These are phyloP conservation scores for Pristionchus arcanus DNA, from an alignment of 2,888 invertebrate genomes.

Conservation along the genomic window DNA sequence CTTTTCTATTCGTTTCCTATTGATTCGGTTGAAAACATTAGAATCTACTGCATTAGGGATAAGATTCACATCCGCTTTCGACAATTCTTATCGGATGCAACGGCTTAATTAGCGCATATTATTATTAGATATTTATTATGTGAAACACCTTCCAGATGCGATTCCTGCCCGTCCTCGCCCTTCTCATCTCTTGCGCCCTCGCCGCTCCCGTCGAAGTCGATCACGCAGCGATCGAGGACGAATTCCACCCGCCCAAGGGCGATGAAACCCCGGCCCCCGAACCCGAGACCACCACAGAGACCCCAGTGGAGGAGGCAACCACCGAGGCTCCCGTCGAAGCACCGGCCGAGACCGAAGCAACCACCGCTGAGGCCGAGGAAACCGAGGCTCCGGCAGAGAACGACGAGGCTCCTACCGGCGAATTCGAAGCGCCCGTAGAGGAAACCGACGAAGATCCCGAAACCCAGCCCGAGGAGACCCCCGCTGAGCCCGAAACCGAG, in stretches of 20 bases:
- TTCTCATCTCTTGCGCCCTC: neutral
- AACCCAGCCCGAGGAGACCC: neutral
- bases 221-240: neutral
- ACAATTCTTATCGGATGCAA: neutral
- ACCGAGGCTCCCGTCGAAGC: neutral
- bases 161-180: neutral
- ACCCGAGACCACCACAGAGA: neutral
- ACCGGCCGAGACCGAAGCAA: neutral
- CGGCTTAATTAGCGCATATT: too few relatives aligned
- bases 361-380: neutral
- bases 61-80: neutral
- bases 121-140: too few relatives aligned
- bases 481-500: neutral
- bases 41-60: neutral
- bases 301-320: neutral
- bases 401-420: neutral
- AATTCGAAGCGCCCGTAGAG: neutral
- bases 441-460: neutral
- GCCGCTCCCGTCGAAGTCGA: constrained; percentile 21
- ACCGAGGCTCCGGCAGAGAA: neutral
- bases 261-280: neutral
- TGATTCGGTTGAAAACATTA: neutral
- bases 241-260: neutral
- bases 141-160: neutral
- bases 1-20: neutral